Conservation (phyloP, 2,888 invertebrate genomes). For the Lepas anatifera region DNA sequence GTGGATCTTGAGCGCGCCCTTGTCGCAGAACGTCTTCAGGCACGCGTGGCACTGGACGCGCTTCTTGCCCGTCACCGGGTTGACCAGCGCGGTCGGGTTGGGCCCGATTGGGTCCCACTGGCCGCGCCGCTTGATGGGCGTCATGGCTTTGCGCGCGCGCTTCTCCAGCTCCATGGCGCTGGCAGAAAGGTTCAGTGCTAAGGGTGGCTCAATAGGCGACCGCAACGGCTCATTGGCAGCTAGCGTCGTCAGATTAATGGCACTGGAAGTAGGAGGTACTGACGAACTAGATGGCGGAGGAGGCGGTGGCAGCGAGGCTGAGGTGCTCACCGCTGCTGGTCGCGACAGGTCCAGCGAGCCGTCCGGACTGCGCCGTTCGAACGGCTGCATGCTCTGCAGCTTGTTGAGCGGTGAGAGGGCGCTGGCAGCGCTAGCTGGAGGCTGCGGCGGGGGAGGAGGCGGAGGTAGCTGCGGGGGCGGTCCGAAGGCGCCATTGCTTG, state of each 20-base stretch:
- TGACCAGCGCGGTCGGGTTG: conserved; percentile 72
- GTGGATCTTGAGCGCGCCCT: conserved; percentile 97
- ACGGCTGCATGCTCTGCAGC: conserved; percentile 89
- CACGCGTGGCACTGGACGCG: conserved; percentile 97
- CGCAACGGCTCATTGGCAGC: conserved; percentile 24
- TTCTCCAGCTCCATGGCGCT: conserved; percentile 23
- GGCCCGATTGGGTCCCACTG: conserved; percentile 35
- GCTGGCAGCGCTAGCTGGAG: conserved; percentile 21
- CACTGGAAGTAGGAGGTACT: conserved; percentile 23
- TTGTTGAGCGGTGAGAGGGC: conserved; percentile 65
- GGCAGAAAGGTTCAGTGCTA: conserved; percentile 13
- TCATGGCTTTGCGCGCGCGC: conserved; percentile 20
- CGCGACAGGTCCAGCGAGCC: conserved; percentile 36
- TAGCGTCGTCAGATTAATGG: conserved; percentile 27
- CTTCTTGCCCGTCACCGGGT: conserved; percentile 88
- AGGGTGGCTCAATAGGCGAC: conserved; percentile 22
- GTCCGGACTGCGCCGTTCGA: conserved; percentile 50
- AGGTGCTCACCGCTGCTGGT: conserved; percentile 25
- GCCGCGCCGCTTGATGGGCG: conserved; percentile 32
- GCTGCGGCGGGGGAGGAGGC: conserved; percentile 39
- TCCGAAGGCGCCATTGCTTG: conserved; percentile 30
- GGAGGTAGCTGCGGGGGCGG: conserved; percentile 43
- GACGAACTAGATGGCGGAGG: conserved; percentile 19
- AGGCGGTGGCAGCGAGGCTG: conserved; percentile 19
- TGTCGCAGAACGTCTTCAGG: conserved; percentile 98